Evolutionary conservation across 2,797 vertebrate genomes (phyloP).

Genomic region (Australoheros facetus): DNA sequence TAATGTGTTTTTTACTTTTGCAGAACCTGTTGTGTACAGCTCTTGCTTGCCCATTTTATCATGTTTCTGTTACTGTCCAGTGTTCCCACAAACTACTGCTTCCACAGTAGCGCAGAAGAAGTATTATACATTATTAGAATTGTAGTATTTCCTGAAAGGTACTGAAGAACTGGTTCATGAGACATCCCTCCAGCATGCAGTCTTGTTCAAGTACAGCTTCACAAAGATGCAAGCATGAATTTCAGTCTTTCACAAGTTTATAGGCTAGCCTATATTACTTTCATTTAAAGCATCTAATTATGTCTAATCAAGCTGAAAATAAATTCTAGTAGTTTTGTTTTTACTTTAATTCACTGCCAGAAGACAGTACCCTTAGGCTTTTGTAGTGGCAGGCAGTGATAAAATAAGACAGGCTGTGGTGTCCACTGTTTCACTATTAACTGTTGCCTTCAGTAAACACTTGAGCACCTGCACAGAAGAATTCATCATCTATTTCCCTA

Average conservation of each 20-base stretch:
- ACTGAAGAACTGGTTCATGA: background rate
- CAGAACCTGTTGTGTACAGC: background rate
- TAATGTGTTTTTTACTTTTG: background rate
- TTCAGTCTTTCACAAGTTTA: background rate
- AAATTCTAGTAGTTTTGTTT: slow-evolving; percentile 13
- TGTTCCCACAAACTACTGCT: background rate
- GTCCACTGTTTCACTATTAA: background rate
- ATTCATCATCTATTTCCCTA: background rate
- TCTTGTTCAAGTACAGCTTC: background rate
- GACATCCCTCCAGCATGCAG: background rate
- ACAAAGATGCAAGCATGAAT: background rate
- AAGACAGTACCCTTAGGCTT: background rate
- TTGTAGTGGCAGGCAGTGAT: slow-evolving; percentile 4
- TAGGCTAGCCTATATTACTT: background rate
- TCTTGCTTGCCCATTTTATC: background rate
- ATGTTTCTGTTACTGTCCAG: background rate
- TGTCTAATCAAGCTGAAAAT: background rate
- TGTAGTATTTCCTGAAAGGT: background rate
- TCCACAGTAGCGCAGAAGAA: background rate
- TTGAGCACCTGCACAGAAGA: background rate
- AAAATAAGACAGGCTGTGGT: background rate
- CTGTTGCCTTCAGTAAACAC: background rate
- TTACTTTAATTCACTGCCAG: slow-evolving; percentile 1
- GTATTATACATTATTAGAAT: background rate
- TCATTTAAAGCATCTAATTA: background rate